phyloP scores from a whole-genome alignment of 2,113 vertebrate genomes.

The Saguinus midas region DNA sequence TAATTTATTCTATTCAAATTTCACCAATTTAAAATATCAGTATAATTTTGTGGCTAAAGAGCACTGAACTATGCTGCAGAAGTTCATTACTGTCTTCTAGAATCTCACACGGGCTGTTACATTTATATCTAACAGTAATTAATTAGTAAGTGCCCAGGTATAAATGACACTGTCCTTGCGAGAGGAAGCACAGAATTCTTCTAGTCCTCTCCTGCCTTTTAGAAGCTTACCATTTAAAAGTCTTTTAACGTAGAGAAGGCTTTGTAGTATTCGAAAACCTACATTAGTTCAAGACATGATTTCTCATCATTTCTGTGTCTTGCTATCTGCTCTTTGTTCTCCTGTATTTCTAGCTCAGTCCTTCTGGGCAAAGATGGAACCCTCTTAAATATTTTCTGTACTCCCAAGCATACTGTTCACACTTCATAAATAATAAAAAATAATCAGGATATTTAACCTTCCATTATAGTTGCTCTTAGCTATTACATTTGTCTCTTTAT shows the following conservation, averaged over 20 bases:
- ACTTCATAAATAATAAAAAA: constrained; percentile 42
- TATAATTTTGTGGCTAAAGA: not conserved
- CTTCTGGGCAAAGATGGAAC: not conserved
- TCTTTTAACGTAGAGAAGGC: not conserved
- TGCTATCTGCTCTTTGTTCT: not conserved
- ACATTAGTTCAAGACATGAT: not conserved
- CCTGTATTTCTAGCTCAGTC: not conserved
- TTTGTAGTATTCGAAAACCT: not conserved
- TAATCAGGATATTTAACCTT: constrained; percentile 4
- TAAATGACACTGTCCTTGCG: not conserved
- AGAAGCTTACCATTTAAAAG: not conserved
- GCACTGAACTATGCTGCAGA: not conserved
- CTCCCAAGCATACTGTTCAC: not conserved
- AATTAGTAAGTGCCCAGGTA: not conserved
- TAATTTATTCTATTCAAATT: not conserved
- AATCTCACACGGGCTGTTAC: not conserved
- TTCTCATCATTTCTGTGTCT: not conserved
- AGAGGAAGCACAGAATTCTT: not conserved
- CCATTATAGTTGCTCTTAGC: not conserved
- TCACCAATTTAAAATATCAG: not conserved
- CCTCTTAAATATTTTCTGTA: not conserved
- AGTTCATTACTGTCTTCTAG: not conserved
- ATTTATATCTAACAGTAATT: not conserved
- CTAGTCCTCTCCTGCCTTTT: not conserved
- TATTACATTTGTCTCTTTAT: not conserved